phyloP scores from a whole-genome alignment of 2,797 vertebrate species.

The Micromesistius poutassou region DNA sequence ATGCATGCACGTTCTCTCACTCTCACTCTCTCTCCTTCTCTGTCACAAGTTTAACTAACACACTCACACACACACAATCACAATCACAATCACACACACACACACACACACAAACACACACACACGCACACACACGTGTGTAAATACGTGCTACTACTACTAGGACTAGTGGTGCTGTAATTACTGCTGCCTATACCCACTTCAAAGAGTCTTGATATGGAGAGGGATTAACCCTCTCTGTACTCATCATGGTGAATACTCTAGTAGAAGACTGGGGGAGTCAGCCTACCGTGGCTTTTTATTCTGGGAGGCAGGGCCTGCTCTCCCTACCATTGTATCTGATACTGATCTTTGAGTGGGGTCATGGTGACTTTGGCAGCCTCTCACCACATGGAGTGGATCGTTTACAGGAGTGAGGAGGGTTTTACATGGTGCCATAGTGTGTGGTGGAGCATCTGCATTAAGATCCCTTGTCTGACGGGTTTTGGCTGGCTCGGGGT shows the following conservation, averaged over 20 bases:
- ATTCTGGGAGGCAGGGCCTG: not conserved
- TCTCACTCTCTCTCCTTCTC: not conserved
- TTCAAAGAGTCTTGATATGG: constrained; percentile 3
- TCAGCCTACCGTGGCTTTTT: not conserved
- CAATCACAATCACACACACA: not conserved
- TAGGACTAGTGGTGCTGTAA: constrained; percentile 15
- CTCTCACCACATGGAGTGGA: not conserved
- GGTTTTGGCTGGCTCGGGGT: too few relatives aligned
- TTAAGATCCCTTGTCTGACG: not conserved
- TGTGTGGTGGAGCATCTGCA: not conserved
- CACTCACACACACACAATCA: not conserved
- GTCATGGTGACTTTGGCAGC: not conserved
- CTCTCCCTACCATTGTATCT: not conserved
- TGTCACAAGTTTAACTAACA: not conserved
- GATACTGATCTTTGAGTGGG: not conserved
- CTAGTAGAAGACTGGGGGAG: not conserved
- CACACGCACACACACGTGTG: not conserved
- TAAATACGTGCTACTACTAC: constrained; percentile 2
- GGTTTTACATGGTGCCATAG: not conserved
- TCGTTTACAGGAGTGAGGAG: not conserved
- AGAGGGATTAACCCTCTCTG: not conserved
- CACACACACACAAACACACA: not conserved
- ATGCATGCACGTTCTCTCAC: not conserved
- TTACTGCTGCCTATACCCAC: constrained; percentile 26
- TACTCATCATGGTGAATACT: not conserved